Percentiles rank a stretch among this genome's conserved stretches.
Conservation (phyloP, 2,797 vertebrate genomes). For the Lutjanus campechanus region DNA sequence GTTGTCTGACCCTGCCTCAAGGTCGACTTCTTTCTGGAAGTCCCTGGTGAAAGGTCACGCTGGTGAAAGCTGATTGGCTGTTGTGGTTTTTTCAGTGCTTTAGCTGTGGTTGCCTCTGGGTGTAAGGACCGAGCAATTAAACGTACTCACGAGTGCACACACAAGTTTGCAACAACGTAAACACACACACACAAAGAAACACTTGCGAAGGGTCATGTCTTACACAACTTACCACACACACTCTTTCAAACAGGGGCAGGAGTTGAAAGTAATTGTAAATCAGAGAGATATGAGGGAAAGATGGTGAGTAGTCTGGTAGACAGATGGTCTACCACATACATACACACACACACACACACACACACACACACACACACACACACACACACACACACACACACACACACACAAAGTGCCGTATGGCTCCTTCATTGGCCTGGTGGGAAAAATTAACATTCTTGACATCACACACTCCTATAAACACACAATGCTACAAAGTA, state of each 20-base stretch:
- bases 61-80: slow-evolving; percentile 74
- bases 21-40: slow-evolving; percentile 75
- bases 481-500: slow-evolving; percentile 71
- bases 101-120: slow-evolving; percentile 73
- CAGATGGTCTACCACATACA: slow-evolving; percentile 80
- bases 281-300: slow-evolving; percentile 82
- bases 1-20: slow-evolving; percentile 74
- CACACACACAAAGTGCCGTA: slow-evolving; percentile 55
- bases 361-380: slow-evolving; percentile 42
- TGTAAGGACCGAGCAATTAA: slow-evolving; percentile 72
- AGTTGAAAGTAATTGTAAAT: slow-evolving; percentile 85
- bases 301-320: slow-evolving; percentile 78
- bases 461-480: slow-evolving; percentile 72
- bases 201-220: slow-evolving; percentile 62
- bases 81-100: slow-evolving; percentile 54
- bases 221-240: slow-evolving; percentile 72
- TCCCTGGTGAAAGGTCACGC: slow-evolving; percentile 68
- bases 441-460: slow-evolving; percentile 77
- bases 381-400: slow-evolving; percentile 34
- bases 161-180: slow-evolving; percentile 6
- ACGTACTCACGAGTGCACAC: slow-evolving; percentile 29
- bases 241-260: slow-evolving; percentile 74
- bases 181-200: slow-evolving; percentile 28
- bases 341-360: slow-evolving; percentile 39
- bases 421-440: slow-evolving; percentile 72